Base-by-base conservation (phyloP, 2,113 vertebrate species). In the Hipposideros armiger region DNA sequence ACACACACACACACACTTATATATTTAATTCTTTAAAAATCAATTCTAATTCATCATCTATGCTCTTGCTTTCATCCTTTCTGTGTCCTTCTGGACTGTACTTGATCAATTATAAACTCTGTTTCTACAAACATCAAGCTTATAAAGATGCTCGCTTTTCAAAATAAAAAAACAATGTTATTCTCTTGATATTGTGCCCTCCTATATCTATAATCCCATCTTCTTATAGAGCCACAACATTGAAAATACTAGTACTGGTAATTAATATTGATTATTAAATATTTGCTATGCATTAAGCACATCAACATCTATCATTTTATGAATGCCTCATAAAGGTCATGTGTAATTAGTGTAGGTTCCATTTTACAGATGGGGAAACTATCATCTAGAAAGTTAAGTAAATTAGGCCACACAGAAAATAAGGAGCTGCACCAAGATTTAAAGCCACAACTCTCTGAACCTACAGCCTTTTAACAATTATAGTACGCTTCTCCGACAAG, bases 191-290 rank as follows among this genome's bases (percentile, higher is more conserved):
- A 7, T 66, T 77, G 22, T 81, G 32, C 10, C 9, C 50, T 91
- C 7, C 3, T 40, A 0, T 81, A 54, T 17, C 14, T 47, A 64
- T 91, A 36, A 80, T 22, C 50, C 32, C 47, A 40, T 69, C 32
- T 58, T 93, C 32, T 91, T 92, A 47, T 30, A 80, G 92, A 70
- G 32, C 26, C 40, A 58, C 3, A 77, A 5, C 54, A 85, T 64
- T 89, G 56, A 85, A 47, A 47, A 3, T 26, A 32, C 45, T 30
- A 95, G 26, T 40, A n/a, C n/a, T 76, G 64, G 11, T 66, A 54
- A 87, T 83, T 91, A 60, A 78, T 76, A 52, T 67, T n/a, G 17
- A 70, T 89, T 67, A 90, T 88, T 66, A 82, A 20, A 73, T 64
- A 67, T 81, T 92, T 80, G 28, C 5, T 78, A 67, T 40, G 2